Evolutionary conservation across 2,888 invertebrate genomes (phyloP).

Genomic region (Caenorhabditis sp.): DNA sequence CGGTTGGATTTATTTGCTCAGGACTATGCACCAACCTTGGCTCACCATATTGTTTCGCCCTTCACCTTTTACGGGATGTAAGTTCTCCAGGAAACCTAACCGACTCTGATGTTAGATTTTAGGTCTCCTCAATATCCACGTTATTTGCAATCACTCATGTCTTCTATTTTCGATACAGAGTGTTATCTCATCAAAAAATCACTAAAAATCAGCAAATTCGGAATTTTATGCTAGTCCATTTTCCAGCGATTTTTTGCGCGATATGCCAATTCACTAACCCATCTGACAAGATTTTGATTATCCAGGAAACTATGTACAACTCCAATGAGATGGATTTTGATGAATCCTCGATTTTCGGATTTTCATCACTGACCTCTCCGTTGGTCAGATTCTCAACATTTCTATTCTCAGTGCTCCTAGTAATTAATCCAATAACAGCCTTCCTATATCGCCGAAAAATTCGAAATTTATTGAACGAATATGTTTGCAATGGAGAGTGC

Average conservation of each 20-base stretch:
- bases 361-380: conserved; percentile 18
- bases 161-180: conserved; percentile 36
- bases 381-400: conserved; percentile 26
- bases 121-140: conserved; percentile 33
- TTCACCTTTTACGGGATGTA: conserved; percentile 34
- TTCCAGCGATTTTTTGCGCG: conserved; percentile 28
- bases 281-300: conserved; percentile 22
- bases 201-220: conserved; percentile 13
- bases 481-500: conserved; percentile 16
- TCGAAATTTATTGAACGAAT: conserved; percentile 22
- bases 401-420: conserved; percentile 18
- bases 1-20: conserved; percentile 30
- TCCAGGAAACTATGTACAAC: conserved; percentile 17
- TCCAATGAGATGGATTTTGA: neutral
- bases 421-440: conserved; percentile 29
- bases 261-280: conserved; percentile 36
- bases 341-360: conserved; percentile 19
- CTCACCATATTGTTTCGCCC: conserved; percentile 15
- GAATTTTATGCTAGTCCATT: conserved; percentile 28
- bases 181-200: conserved; percentile 26
- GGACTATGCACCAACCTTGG: conserved; percentile 20
- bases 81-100: too few relatives aligned
- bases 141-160: conserved; percentile 34
- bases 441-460: conserved; percentile 30
- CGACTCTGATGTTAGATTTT: too few relatives aligned